phyloP scores from a whole-genome alignment of 1,140 invertebrate species.

The Tetraneura akinire region DNA sequence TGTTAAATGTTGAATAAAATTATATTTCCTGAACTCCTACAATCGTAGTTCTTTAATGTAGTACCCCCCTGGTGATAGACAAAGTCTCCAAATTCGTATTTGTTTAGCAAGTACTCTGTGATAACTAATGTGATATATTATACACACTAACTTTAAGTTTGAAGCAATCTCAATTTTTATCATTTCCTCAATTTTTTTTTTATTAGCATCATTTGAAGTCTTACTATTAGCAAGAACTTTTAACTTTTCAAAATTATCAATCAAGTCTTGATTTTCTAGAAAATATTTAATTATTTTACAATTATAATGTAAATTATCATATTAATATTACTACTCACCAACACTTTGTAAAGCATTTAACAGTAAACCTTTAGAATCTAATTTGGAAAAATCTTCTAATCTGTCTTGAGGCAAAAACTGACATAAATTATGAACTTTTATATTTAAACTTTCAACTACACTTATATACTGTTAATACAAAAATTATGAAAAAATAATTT shows the following conservation, averaged over 20 bases:
- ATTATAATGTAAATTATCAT: not conserved
- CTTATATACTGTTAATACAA: too few relatives aligned
- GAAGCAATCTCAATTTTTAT: not conserved
- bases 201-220: not conserved
- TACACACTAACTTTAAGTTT: constrained; percentile 19
- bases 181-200: constrained; percentile 13
- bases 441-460: constrained; percentile 69
- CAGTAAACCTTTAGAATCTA: constrained; percentile 69
- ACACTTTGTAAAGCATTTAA: constrained; percentile 42
- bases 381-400: constrained; percentile 94
- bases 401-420: constrained; percentile 96
- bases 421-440: constrained; percentile 91
- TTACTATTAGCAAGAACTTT: not conserved
- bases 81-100: too few relatives aligned
- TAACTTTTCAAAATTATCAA: not conserved
- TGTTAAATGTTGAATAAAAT: too few relatives aligned
- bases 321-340: not conserved
- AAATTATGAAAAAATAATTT: too few relatives aligned
- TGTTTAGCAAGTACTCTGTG: too few relatives aligned
- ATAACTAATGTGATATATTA: too few relatives aligned
- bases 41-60: too few relatives aligned
- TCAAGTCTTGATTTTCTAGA: constrained; percentile 38
- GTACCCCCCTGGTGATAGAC: too few relatives aligned
- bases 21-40: too few relatives aligned
- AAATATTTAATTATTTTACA: not conserved